Conservation (phyloP, 1,140 invertebrate genomes). For the Neotoxoptera formosana region DNA sequence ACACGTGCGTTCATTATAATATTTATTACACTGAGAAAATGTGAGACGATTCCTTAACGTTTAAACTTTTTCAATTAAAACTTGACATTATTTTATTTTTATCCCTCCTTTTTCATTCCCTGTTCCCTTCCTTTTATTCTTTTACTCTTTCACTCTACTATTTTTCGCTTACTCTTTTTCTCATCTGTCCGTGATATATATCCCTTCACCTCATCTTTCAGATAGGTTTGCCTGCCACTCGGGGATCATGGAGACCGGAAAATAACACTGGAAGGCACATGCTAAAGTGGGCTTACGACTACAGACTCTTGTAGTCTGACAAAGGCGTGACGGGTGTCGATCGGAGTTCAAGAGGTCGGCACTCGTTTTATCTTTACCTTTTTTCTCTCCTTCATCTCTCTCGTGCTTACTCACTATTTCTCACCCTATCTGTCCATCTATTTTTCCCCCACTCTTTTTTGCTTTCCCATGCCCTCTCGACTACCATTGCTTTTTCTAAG, state of each 20-base stretch:
- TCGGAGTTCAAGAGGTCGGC: slow-evolving; percentile 55
- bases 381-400: background rate
- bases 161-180: background rate
- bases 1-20: background rate
- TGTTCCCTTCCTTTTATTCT: background rate
- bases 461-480: background rate
- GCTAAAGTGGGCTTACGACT: slow-evolving; percentile 55
- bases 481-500: background rate
- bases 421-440: background rate
- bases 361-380: slow-evolving; percentile 52
- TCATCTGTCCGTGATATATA: background rate
- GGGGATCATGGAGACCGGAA: slow-evolving; percentile 47
- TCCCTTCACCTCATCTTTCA: background rate
- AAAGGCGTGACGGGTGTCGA: slow-evolving; percentile 56
- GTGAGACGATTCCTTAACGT: slow-evolving; percentile 16
- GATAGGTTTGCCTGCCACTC: slow-evolving; percentile 20
- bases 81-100: slow-evolving; percentile 47
- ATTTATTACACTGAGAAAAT: slow-evolving; percentile 31
- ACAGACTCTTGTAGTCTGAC: slow-evolving; percentile 46
- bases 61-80: slow-evolving; percentile 58
- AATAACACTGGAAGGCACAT: slow-evolving; percentile 43
- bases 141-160: background rate
- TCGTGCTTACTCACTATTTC: background rate
- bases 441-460: background rate
- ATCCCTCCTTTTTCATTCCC: background rate